A percentile compares a stretch with the other conserved stretches of the same genome.
These are phyloP conservation scores for Epizoanthus rinbou DNA, from an alignment of 92 coral and sea anemone species.

Conservation along the genomic window DNA sequence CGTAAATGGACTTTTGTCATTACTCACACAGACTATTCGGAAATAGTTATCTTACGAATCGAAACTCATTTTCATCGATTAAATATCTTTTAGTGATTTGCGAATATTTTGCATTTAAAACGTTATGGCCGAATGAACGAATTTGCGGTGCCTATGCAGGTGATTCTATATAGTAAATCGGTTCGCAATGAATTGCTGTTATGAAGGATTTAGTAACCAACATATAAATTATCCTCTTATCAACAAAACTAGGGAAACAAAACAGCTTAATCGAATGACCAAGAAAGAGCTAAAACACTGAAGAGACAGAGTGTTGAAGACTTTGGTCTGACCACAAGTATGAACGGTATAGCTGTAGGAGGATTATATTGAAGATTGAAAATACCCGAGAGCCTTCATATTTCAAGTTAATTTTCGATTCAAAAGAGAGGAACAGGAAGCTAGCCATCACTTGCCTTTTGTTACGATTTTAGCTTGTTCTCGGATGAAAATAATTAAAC, in stretches of 20 bases:
- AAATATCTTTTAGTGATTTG: not conserved
- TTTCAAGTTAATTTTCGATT: no score
- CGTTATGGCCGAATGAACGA: not conserved
- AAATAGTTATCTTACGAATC: not conserved
- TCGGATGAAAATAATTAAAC: no score
- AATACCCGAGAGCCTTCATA: no score
- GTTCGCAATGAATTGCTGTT: not conserved
- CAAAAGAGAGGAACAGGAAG: no score
- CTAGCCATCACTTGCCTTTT: no score
- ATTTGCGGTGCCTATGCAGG: not conserved
- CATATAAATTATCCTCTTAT: conserved; percentile 1
- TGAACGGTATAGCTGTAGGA: no score
- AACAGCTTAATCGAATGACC: not conserved
- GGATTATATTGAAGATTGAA: no score
- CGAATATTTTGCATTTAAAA: not conserved
- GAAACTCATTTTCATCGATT: not conserved
- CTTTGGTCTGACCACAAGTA: no score
- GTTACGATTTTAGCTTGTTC: no score
- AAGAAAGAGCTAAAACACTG: no score
- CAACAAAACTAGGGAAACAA: conserved; percentile 1
- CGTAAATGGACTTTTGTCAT: not conserved
- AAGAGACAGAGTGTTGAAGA: no score
- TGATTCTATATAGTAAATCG: not conserved
- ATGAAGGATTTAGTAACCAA: not conserved
- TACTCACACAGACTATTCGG: not conserved